Evolutionary conservation across 2,113 vertebrate genomes (phyloP), one percentile per base, ranked within the genome.

Genomic region (Pandion haliaetus): DNA sequence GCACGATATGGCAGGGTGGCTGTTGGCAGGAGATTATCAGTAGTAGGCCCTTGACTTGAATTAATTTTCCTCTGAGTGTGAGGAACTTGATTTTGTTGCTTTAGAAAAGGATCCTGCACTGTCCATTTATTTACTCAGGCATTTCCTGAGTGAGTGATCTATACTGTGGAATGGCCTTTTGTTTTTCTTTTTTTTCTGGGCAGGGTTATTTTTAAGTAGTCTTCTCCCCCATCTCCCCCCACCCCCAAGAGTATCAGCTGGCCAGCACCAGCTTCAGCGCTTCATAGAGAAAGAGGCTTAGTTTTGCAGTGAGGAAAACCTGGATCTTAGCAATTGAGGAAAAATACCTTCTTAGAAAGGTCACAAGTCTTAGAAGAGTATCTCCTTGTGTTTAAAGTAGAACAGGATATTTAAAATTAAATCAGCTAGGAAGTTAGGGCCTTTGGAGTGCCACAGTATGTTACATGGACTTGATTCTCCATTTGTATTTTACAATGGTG

Each of bases 101-200:
- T 63, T 31, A 70, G 57, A 91, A 87, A 91, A 61, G 59, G 61
- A 86, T 0, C 0, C 15, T 47, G 67, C 29, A 47, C 61, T 54
- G 50, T 15, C 71, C 78, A 21, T 92, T 82, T 96, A 90, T 97
- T 97, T 96, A 96, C 59, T 66, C 91, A 97, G 95, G 82, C 79
- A 81, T 96, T 96, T 97, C 84, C 95, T 52, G 59, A 95, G n/a
- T 4, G 26, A 86, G 70, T 40, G 32, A 77, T 73, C 74, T 82
- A 38, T 40, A 25, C 19, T 20, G 49, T 66, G 67, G 78, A 88
- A 83, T 38, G 24, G 38, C 29, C 62, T 92, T 94, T 73, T 59
- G 36, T 14, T 82, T 85, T 67, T 16, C 13, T 81, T 59, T 78
- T 78, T 82, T 66, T 47, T 44, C 69, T 69, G 45, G 40, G 32